Evolutionary conservation across 2,888 invertebrate species (phyloP).

Genomic region (Nomada ferruginata): DNA sequence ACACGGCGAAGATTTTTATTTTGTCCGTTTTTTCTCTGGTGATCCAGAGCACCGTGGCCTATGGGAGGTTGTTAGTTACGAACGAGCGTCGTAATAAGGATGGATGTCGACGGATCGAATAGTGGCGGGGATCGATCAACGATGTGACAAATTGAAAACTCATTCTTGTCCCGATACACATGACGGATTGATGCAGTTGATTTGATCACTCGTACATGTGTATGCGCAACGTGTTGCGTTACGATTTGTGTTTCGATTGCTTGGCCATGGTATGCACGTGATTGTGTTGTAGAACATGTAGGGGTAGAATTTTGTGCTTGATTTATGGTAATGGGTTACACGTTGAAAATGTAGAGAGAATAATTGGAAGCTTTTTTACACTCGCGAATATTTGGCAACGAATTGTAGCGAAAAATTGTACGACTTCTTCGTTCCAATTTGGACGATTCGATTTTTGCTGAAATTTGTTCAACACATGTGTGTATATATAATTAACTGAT

Average conservation of each 20-base stretch:
- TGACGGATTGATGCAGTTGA: background rate
- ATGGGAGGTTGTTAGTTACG: conserved; percentile 9
- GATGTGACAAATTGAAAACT: conserved; percentile 8
- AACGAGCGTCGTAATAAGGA: conserved; percentile 9
- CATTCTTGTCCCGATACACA: background rate
- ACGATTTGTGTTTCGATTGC: background rate
- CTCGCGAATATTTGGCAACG: no score
- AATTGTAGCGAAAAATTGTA: no score
- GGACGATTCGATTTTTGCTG: no score
- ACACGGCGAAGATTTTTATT: conserved; percentile 19
- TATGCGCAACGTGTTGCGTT: background rate
- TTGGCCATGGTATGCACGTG: background rate
- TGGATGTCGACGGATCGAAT: conserved; percentile 21
- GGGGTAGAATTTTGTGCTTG: no score
- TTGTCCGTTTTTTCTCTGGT: background rate
- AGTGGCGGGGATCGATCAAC: conserved; percentile 19
- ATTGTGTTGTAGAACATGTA: background rate
- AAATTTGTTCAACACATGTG: no score
- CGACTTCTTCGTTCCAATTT: no score
- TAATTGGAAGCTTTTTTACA: no score
- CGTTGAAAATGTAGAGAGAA: no score
- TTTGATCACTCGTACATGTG: background rate
- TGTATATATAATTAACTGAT: no score
- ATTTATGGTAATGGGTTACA: no score
- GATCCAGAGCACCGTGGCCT: conserved; percentile 10